Conservation (phyloP, 2,797 vertebrate genomes). For the Chelonia mydas region DNA sequence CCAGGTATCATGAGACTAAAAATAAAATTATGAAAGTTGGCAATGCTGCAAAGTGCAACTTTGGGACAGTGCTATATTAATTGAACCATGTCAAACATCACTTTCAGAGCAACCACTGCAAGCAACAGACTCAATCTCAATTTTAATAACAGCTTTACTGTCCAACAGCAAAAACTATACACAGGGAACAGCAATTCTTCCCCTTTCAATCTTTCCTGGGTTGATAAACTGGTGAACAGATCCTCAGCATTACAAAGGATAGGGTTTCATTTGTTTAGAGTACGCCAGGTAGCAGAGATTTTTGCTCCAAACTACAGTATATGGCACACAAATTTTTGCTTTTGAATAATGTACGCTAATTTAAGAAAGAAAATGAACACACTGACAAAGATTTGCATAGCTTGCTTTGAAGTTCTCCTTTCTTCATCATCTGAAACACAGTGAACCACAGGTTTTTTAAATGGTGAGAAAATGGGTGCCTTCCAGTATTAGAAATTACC, state of each 20-base stretch:
- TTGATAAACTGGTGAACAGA: not conserved
- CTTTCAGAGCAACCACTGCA: not conserved
- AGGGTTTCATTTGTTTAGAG: not conserved
- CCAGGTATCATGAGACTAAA: not conserved
- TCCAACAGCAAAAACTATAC: not conserved
- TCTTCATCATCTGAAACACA: accelerated
- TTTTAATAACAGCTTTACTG: not conserved
- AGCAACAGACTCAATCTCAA: not conserved
- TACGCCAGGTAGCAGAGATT: not conserved
- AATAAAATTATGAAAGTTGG: not conserved
- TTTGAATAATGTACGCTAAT: not conserved
- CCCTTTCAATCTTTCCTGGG: not conserved
- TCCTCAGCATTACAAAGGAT: not conserved
- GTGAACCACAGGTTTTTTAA: not conserved
- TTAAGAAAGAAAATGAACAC: not conserved
- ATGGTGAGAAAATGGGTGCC: not conserved
- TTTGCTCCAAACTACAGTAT: not conserved
- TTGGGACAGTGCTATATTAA: not conserved
- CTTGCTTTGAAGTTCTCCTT: not conserved
- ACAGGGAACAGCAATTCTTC: not conserved
- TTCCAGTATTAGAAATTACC: not conserved
- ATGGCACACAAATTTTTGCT: not conserved
- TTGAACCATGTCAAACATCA: not conserved
- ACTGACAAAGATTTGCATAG: no score
- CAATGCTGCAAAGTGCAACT: not conserved